Evolutionary conservation across 2,797 vertebrate genomes (phyloP).

Genomic region (Micromesistius poutassou): DNA sequence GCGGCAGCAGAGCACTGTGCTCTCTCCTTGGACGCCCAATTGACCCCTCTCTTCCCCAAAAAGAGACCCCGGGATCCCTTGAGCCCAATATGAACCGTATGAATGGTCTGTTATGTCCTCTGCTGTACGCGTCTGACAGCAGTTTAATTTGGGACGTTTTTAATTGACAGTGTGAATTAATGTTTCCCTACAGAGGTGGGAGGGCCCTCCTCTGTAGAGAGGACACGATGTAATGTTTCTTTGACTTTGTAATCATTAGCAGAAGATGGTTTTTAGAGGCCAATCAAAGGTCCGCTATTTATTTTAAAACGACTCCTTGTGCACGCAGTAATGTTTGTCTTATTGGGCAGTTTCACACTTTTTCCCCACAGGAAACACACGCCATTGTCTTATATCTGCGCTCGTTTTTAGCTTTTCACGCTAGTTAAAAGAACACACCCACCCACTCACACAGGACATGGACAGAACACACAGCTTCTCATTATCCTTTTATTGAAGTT

Average conservation of each 20-base stretch:
- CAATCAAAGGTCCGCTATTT: no score
- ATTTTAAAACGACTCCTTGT: no score
- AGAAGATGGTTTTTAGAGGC: constrained; percentile 16
- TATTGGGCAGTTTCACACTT: no score
- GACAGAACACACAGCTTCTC: constrained; percentile 41
- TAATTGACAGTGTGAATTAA: constrained; percentile 46
- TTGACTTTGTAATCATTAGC: constrained; percentile 42
- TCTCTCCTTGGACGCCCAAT: constrained; percentile 53
- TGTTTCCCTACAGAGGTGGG: constrained; percentile 33
- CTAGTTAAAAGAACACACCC: constrained; percentile 11
- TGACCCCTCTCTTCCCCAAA: constrained; percentile 57
- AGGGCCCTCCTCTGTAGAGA: no score
- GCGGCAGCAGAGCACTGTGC: constrained; percentile 44
- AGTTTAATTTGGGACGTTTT: constrained; percentile 57
- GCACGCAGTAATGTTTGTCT: no score
- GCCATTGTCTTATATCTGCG: no score
- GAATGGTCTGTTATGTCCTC: constrained; percentile 20
- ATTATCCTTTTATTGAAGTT: constrained; percentile 75
- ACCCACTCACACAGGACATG: constrained; percentile 26
- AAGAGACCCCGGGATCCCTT: constrained; percentile 46
- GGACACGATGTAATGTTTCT: constrained; percentile 6
- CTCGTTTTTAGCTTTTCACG: no score
- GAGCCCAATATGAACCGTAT: constrained; percentile 49
- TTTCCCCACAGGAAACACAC: no score
- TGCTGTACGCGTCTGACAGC: constrained; percentile 43